Percentiles rank a stretch among this genome's conserved stretches.
phyloP scores from a whole-genome alignment of 2,888 invertebrate species.

The Alloplasta piceator region DNA sequence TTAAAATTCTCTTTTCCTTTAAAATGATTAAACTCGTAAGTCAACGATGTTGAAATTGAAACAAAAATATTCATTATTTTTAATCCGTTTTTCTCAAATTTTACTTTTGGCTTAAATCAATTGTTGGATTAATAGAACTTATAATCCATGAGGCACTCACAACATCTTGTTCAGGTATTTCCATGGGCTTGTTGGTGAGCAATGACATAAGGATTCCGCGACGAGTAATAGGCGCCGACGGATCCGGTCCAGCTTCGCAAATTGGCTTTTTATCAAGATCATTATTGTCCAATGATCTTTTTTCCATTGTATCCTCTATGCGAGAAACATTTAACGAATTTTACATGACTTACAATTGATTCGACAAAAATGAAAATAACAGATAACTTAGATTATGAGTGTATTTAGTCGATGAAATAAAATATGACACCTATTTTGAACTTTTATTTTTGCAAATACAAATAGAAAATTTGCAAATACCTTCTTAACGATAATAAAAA shows the following conservation, averaged over 20 bases:
- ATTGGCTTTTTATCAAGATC: slow-evolving; percentile 77
- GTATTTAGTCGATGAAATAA: too few relatives aligned
- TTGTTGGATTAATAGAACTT: too few relatives aligned
- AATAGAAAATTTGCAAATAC: not conserved
- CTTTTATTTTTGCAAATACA: not conserved
- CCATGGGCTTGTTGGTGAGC: slow-evolving; percentile 92
- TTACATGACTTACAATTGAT: not conserved
- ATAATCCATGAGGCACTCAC: slow-evolving; percentile 84
- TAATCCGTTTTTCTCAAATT: too few relatives aligned
- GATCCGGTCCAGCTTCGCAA: slow-evolving; percentile 86
- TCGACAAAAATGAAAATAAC: too few relatives aligned
- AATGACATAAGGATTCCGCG: slow-evolving; percentile 93
- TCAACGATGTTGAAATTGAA: too few relatives aligned
- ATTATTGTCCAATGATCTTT: slow-evolving; percentile 78
- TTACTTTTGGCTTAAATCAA: too few relatives aligned
- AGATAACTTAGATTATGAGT: too few relatives aligned
- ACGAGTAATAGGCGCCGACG: slow-evolving; percentile 91
- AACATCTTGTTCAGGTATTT: slow-evolving; percentile 93
- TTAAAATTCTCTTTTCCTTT: too few relatives aligned
- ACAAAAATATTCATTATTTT: too few relatives aligned
- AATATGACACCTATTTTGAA: not conserved
- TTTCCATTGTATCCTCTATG: slow-evolving; percentile 76
- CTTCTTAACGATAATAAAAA: not conserved
- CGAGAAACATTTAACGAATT: not conserved
- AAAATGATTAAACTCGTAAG: too few relatives aligned